A percentile compares a stretch with the other conserved stretches of the same genome.
Evolutionary conservation across 2,113 vertebrate genomes (phyloP).

Genomic region (Struthidea cinerea): DNA sequence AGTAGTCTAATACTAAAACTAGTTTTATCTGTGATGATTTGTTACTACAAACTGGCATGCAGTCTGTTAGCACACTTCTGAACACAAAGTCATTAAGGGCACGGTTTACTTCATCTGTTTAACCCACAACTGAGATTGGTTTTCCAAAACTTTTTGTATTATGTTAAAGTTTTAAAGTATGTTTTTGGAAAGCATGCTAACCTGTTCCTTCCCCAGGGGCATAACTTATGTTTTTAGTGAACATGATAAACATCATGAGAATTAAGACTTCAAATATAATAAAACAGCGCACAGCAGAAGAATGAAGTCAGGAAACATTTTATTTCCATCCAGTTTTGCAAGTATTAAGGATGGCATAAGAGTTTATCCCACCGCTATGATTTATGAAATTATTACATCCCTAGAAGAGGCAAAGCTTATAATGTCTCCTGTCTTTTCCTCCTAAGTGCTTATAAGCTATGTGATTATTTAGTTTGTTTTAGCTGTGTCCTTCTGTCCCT

Average conservation of each 20-base stretch:
- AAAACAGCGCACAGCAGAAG: slow-evolving; percentile 37
- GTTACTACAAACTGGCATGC: background rate
- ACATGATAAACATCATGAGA: background rate
- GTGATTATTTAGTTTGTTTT: background rate
- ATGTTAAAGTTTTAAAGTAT: background rate
- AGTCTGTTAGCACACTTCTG: background rate
- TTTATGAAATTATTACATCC: background rate
- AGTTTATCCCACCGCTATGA: background rate
- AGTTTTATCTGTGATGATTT: background rate
- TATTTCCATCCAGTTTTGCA: slow-evolving; percentile 48
- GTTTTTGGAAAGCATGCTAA: slow-evolving; percentile 2
- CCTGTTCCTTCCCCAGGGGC: background rate
- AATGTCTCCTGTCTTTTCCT: background rate
- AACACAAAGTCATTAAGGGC: background rate
- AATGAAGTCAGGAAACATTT: slow-evolving; percentile 45
- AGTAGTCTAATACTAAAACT: background rate
- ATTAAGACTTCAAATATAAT: slow-evolving; percentile 14
- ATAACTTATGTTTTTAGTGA: slow-evolving; percentile 11
- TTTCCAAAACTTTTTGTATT: background rate
- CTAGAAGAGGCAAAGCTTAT: background rate
- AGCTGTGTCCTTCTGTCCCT: background rate
- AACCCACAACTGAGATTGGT: background rate
- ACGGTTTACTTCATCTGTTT: background rate
- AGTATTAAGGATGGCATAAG: slow-evolving; percentile 20
- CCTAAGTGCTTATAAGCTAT: background rate